phyloP scores from a whole-genome alignment of 2,888 invertebrate genomes.

The Lacanobia oleracea region DNA sequence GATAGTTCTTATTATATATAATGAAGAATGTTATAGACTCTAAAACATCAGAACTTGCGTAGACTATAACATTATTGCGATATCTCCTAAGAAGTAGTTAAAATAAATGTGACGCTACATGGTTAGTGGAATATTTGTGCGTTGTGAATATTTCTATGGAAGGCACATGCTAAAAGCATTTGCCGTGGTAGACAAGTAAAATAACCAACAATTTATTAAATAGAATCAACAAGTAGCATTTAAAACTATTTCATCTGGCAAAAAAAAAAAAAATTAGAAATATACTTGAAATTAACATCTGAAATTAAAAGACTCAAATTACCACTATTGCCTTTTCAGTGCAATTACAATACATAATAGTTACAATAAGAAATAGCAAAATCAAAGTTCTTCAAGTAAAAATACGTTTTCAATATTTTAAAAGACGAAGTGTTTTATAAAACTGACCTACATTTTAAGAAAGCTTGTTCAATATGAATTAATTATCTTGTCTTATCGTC shows the following conservation, averaged over 20 bases:
- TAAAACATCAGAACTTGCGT: background rate
- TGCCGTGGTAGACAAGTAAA: slow-evolving; percentile 3
- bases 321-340: slow-evolving; percentile 57
- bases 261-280: background rate
- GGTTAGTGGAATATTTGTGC: slow-evolving; percentile 17
- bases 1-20: no score
- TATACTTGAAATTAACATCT: background rate
- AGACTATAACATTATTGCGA: background rate
- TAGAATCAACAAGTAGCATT: background rate
- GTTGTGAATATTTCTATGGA: slow-evolving; percentile 53
- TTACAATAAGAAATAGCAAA: slow-evolving; percentile 24
- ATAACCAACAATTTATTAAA: background rate
- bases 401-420: slow-evolving; percentile 7
- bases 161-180: slow-evolving; percentile 27
- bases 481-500: no score
- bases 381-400: slow-evolving; percentile 20
- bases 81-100: background rate
- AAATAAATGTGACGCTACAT: background rate
- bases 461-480: background rate
- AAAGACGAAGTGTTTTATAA: slow-evolving; percentile 16
- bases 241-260: background rate
- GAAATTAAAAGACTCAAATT: slow-evolving; percentile 1
- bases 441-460: background rate
- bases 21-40: background rate
- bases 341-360: slow-evolving; percentile 54